Conservation (phyloP, 2,797 vertebrate species). For the Cossypha polioptera region DNA sequence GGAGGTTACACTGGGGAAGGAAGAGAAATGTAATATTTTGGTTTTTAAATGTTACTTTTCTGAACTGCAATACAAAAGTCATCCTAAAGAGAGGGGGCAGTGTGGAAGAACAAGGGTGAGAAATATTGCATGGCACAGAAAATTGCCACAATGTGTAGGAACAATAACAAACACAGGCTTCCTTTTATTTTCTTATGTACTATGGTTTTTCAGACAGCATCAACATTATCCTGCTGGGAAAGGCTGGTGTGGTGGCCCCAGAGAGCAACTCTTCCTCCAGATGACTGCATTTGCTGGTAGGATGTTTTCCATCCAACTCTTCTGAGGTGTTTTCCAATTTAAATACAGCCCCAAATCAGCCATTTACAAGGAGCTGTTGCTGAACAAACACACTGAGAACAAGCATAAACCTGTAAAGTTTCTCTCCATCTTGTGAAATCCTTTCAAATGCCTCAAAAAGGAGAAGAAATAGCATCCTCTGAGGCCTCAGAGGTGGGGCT, state of each 20-base stretch:
- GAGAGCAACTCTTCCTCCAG: not conserved
- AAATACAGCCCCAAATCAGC: not conserved
- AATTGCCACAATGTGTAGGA: not conserved
- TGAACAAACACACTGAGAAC: not conserved
- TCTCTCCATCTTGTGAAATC: not conserved
- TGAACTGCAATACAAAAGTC: not conserved
- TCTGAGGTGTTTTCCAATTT: not conserved
- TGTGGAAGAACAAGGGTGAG: not conserved
- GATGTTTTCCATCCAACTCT: not conserved
- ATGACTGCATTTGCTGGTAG: not conserved
- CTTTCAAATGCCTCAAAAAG: not conserved
- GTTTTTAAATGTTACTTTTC: not conserved
- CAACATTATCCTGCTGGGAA: not conserved
- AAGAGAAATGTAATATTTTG: not conserved
- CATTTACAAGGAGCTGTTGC: not conserved
- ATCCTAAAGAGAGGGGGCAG: not conserved
- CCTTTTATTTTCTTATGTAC: not conserved
- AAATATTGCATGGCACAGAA: not conserved
- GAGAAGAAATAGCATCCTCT: not conserved
- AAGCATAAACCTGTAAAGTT: slow-evolving; percentile 26
- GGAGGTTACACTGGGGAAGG: not conserved
- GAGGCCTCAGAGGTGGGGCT: not conserved
- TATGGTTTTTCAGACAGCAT: not conserved
- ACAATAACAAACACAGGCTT: not conserved
- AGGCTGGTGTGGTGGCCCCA: not conserved